Evolutionary conservation across 2,113 vertebrate genomes (phyloP).

Genomic region (Myodes glareolus): DNA sequence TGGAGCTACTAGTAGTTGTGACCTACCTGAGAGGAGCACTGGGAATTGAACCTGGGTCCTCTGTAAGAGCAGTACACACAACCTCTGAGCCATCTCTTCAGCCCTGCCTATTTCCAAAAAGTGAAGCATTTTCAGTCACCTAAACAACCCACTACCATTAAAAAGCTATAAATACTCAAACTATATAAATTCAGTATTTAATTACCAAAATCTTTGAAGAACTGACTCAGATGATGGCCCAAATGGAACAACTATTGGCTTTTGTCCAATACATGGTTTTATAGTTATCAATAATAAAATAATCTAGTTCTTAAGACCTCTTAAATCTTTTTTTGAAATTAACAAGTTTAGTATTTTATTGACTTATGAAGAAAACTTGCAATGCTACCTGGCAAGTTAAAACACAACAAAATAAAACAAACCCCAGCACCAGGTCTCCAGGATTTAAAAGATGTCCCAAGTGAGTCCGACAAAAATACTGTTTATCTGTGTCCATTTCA

Average conservation of each 20-base stretch:
- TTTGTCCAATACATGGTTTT: constrained; percentile 9
- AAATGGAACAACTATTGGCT: constrained; percentile 27
- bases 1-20: not conserved
- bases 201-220: constrained; percentile 34
- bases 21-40: not conserved
- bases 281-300: constrained; percentile 53
- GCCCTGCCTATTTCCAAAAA: not conserved
- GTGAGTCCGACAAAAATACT: constrained; percentile 97
- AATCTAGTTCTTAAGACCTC: not conserved
- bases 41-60: not conserved
- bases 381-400: not conserved
- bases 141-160: not conserved
- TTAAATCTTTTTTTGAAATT: constrained; percentile 39
- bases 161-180: constrained; percentile 6
- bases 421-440: constrained; percentile 97
- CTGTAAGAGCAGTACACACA: not conserved
- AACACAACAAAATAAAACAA: constrained; percentile 72
- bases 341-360: constrained; percentile 28
- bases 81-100: not conserved
- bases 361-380: constrained; percentile 1
- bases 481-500: constrained; percentile 94
- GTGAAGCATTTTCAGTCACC: not conserved
- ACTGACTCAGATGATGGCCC: constrained; percentile 16
- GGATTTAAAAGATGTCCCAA: constrained; percentile 97
- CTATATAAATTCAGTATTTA: not conserved